These are phyloP conservation scores for Hydropotes inermis DNA, from an alignment of 2,113 vertebrate genomes.

Conservation along the genomic window DNA sequence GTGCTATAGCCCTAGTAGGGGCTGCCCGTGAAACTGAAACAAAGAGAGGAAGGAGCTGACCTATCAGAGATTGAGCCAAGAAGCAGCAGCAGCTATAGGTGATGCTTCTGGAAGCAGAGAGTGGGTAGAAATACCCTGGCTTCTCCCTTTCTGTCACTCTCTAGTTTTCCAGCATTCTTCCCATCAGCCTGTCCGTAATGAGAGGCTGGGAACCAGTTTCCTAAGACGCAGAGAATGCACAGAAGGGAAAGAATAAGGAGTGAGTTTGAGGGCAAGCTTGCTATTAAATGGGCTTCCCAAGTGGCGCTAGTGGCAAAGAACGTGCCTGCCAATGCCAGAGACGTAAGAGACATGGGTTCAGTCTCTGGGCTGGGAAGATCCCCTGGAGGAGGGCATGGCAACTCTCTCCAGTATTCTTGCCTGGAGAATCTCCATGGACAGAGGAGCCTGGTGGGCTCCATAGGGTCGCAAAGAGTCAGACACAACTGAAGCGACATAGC, in stretches of 20 bases:
- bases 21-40: too few species aligned
- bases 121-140: rapidly evolving
- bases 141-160: background rate
- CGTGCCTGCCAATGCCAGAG: rapidly evolving
- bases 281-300: background rate
- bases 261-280: background rate
- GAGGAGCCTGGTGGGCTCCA: background rate
- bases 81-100: background rate
- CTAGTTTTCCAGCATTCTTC: background rate
- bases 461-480: background rate
- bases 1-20: background rate
- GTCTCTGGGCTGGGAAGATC: background rate
- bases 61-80: too few species aligned
- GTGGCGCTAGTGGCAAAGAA: background rate
- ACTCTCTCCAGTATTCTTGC: background rate
- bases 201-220: background rate
- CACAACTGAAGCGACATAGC: background rate
- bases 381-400: background rate
- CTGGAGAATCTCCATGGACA: background rate
- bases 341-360: background rate
- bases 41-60: rapidly evolving
- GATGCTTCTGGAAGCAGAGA: background rate
- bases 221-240: too few species aligned
- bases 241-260: background rate
- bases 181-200: background rate